phyloP scores from a whole-genome alignment of 2,888 invertebrate species.

The Pristionchus mayeri region DNA sequence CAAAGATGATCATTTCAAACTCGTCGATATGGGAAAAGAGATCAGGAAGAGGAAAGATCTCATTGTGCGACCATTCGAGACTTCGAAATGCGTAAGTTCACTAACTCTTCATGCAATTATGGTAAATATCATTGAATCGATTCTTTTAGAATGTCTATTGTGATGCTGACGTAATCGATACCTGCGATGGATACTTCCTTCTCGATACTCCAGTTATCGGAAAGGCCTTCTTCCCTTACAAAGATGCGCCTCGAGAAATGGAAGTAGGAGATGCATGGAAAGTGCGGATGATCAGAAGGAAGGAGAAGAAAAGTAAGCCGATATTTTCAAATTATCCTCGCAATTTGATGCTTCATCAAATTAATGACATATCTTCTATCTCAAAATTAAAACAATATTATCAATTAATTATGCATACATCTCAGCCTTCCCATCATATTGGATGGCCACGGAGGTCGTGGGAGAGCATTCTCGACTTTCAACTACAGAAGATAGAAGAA shows the following conservation, averaged over 20 bases:
- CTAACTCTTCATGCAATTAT: no score
- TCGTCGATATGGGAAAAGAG: background rate
- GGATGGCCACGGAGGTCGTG: no score
- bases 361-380: no score
- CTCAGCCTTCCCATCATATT: no score
- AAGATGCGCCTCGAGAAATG: background rate
- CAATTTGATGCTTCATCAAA: no score
- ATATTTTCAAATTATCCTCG: no score
- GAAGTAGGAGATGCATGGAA: background rate
- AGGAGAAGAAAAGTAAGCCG: background rate
- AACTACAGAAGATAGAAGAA: no score
- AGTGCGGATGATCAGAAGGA: background rate
- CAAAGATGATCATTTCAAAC: background rate
- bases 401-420: no score
- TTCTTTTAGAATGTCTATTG: background rate
- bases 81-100: background rate
- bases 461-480: no score
- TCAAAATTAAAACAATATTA: no score
- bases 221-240: background rate
- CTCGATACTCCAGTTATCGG: constrained; percentile 1
- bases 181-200: background rate
- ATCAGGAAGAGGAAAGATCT: background rate
- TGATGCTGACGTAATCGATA: background rate
- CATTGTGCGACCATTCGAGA: background rate
- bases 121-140: no score